Evolutionary conservation across 2,888 invertebrate species (phyloP), one percentile per base, ranked within the genome.

Genomic region (Rhaphigaster nebulosa): DNA sequence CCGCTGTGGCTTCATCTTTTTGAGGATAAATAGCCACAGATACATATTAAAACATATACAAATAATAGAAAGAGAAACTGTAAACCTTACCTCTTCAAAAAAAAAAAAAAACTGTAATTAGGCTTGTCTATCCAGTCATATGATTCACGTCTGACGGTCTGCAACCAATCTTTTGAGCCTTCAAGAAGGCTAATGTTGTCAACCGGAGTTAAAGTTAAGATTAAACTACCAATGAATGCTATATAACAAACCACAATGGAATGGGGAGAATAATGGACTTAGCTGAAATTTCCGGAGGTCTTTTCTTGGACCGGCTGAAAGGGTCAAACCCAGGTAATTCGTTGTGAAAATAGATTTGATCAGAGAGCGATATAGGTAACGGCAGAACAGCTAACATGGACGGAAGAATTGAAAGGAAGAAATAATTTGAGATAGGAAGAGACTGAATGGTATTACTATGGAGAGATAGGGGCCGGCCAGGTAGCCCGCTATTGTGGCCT

Each of bases 361-460:
- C 84, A 50, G 45, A 84, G 45, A 84, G 45, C 84, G 84, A 84
- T 84, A 84, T 84, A 84, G 45, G 45, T 84, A 84, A 84, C 84
- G 84, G 84, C 84, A 50, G 84, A 50, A 84, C 45, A 84, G 84
- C 84, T 50, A 84, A n/a, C 84, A 84, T 84, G 41, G 84, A 84
- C 45, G 41, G 84, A 50, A 84, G 45, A 50, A 84, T 84, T 84
- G 84, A 84, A 84, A 38, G 84, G 84, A 50, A 84, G 84, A 84
- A 84, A 84, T 84, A 84, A 84, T 84, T 84, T 84, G 84, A 84
- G 84, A 84, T 84, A 84, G 84, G 84, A 84, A 4, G 45, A 26
- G 26, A 12, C n/a, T 84, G 45, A 84, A 84, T 84, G 84, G 84
- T 84, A 84, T 84, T 84, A 84, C 84, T 84, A 84, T 84, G 84